Base-by-base conservation (phyloP, 2,888 invertebrate genomes). In the Ferrisia virgata region DNA sequence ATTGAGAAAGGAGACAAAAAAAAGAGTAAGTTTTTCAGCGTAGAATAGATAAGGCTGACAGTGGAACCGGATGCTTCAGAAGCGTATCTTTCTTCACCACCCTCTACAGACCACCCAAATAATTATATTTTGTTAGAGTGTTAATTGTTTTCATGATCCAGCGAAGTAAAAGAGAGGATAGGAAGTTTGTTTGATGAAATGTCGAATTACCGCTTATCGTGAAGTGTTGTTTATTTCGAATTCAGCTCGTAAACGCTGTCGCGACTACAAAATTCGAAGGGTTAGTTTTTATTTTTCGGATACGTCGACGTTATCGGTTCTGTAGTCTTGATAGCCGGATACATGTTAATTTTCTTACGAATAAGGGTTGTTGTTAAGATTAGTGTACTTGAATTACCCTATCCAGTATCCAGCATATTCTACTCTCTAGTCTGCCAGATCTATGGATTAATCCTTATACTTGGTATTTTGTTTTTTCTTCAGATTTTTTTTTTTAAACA, bases 91-190 rank as follows among this genome's bases (percentile, higher is more conserved):
- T 15, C 28, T 9, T 2, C 8, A 40, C 40, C 40, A 11, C 11
- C 40, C 11, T 8, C 40, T 22, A 8, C 31, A 76, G 72, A 76
- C 72, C 72, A 76, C 72, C 72, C 72, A 76, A 76, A 76, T 76
- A 18, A 76, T 76, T 76, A 76, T 33, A 28, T 33, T 76, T 64
- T 28, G 64, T 64, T 28, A 22, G 28, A 76, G 72, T 76, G 72
- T 76, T 76, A 76, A 76, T 76, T 76, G 72, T 76, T 76, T 76
- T 76, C 72, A 36, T 18, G 6, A 64, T 28, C 11, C n/a, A 25
- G 18, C n/a, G 36, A 76, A 36, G n/a, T n/a, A 31, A 31, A 69
- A 69, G 31, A 31, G n/a, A 47, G 8, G 18, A 25, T 25, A 64
- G 64, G 64, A 64, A 64, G 64, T 28, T 64, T 15, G 28, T 22